phyloP scores from a whole-genome alignment of 2,888 invertebrate species.

The Heliconius hortense region DNA sequence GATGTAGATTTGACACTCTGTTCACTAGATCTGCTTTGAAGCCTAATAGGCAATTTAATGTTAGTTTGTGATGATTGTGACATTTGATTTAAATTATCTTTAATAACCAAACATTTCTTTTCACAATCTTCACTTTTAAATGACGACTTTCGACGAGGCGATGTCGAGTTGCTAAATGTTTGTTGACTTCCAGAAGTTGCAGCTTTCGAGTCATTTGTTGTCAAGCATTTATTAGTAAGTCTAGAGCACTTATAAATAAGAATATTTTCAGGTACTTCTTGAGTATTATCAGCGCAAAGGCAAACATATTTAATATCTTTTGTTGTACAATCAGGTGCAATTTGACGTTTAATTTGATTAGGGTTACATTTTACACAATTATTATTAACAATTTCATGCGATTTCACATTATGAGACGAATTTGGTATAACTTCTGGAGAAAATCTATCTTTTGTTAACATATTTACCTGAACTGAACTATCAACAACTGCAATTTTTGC shows the following conservation, averaged over 20 bases:
- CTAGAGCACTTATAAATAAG: conserved; percentile 65
- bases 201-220: conserved; percentile 46
- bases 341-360: conserved; percentile 42
- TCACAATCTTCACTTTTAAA: conserved; percentile 39
- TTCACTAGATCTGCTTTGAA: conserved; percentile 46
- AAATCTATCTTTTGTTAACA: conserved; percentile 47
- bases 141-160: conserved; percentile 35
- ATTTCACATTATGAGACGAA: conserved; percentile 14
- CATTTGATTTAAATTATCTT: conserved; percentile 39
- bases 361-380: conserved; percentile 43
- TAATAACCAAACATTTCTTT: conserved; percentile 39
- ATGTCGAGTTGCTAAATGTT: conserved; percentile 35
- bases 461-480: conserved; percentile 67
- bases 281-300: conserved; percentile 56
- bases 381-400: conserved; percentile 24
- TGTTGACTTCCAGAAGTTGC: conserved; percentile 34
- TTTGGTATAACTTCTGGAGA: conserved; percentile 35
- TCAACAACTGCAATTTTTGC: conserved; percentile 57
- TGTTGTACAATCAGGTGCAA: conserved; percentile 47
- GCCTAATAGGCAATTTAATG: conserved; percentile 52
- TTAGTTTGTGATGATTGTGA: conserved; percentile 69
- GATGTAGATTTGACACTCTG: conserved; percentile 46
- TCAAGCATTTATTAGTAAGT: conserved; percentile 52
- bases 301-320: conserved; percentile 64
- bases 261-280: conserved; percentile 57